These are phyloP conservation scores for Drosophila lini DNA, from an alignment of 1,140 invertebrate species.

Conservation along the genomic window DNA sequence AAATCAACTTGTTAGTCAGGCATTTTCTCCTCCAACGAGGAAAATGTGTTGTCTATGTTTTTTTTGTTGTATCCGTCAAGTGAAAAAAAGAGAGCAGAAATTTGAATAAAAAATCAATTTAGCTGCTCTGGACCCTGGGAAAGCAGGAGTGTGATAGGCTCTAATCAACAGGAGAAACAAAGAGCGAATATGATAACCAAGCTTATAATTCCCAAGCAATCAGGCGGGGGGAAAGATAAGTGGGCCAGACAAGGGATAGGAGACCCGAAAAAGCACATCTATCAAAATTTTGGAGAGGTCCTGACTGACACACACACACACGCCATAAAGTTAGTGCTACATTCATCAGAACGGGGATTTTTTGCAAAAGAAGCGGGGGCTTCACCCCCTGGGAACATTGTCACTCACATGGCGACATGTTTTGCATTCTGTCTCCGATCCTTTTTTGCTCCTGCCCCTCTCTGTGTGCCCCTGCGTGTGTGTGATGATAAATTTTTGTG, in stretches of 20 bases:
- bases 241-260: neutral
- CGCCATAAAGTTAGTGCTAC: slow-evolving; percentile 73
- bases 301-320: slow-evolving; percentile 26
- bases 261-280: slow-evolving; percentile 36
- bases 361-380: neutral
- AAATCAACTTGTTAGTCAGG: slow-evolving; percentile 55
- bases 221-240: neutral
- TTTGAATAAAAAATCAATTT: slow-evolving; percentile 81
- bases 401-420: slow-evolving; percentile 67
- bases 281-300: slow-evolving; percentile 46
- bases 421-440: slow-evolving; percentile 56
- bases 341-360: slow-evolving; percentile 44
- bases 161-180: slow-evolving; percentile 28
- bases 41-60: slow-evolving; percentile 49
- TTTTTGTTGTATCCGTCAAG: slow-evolving; percentile 48
- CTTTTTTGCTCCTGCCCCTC: slow-evolving; percentile 1
- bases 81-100: slow-evolving; percentile 30
- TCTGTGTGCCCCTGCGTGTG: neutral
- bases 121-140: slow-evolving; percentile 14
- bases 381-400: slow-evolving; percentile 45
- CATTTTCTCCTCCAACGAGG: slow-evolving; percentile 7
- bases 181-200: slow-evolving; percentile 18
- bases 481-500: slow-evolving; percentile 60
- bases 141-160: slow-evolving; percentile 25
- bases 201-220: slow-evolving; percentile 48